Evolutionary conservation across 1,140 invertebrate genomes (phyloP), one percentile per base, ranked within the genome.

Genomic region (Batillaria attramentaria): DNA sequence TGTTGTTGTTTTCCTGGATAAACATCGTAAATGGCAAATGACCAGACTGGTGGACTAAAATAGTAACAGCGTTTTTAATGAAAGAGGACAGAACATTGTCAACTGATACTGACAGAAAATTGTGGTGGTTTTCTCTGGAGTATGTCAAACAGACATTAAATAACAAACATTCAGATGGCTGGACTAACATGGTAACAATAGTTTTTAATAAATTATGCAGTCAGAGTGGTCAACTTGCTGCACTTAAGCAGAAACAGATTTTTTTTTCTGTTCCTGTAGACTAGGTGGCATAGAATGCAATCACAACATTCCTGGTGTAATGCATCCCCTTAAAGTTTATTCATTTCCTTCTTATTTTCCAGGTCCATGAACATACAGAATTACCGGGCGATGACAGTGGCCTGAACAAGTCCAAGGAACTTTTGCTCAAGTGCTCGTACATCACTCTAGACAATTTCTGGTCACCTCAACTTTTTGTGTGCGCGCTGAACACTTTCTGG

Each of bases 331-430:
- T n/a, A n/a, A n/a, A n/a, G n/a, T n/a, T n/a, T n/a, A n/a, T n/a
- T n/a, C n/a, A 54, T 57, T n/a, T 78, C 46, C 28, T 39, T 73
- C 50, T 79, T 33, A 75, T 60, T 84, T 86, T 84, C 2, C 86
- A 87, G 85, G 81, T 81, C 81, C 60, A 81, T 87, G 60, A 87
- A 87, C 78, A 78, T 84, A 78, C 82, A 82, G 78, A 88, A 87
- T 72, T 86, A 87, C 81, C 83, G 86, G 81, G 84, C 86, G 33
- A 77, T 85, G 13, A 85, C 87, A 43, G 65, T 82, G n/a, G 46
- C 69, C 0, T 82, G 75, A 81, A n/a, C 6, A 10, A 6, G 5
- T 60, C 4, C 57, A 60, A 24, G 20, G 20, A 5, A n/a, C 8
- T 5, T 28, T 13, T 13, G 57, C 57, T 60, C 57, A n/a, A 20